These are phyloP conservation scores for Channallabes apus DNA, from an alignment of 2,797 vertebrate genomes.

Conservation along the genomic window DNA sequence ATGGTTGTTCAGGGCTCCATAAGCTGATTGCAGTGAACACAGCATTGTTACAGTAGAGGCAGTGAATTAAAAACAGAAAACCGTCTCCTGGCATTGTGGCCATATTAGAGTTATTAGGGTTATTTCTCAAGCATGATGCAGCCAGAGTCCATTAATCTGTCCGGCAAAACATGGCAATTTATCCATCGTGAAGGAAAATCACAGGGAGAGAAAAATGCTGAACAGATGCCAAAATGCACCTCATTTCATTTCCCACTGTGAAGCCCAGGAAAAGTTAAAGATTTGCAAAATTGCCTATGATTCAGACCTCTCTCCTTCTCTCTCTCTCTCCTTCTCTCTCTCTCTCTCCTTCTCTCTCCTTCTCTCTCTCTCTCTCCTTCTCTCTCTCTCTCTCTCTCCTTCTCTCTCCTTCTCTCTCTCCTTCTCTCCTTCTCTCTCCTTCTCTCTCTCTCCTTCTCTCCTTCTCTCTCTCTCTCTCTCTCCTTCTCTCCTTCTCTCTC, in stretches of 20 bases:
- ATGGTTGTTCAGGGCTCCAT: background rate
- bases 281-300: background rate
- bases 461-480: too few species aligned
- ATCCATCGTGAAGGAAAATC: slow-evolving; percentile 2
- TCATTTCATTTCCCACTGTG: background rate
- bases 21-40: background rate
- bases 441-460: too few species aligned
- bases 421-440: too few species aligned
- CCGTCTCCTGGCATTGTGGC: background rate
- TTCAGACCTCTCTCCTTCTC: background rate
- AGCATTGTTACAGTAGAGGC: background rate
- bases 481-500: too few species aligned
- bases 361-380: too few species aligned
- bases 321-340: background rate
- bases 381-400: too few species aligned
- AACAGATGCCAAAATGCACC: background rate
- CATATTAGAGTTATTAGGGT: background rate
- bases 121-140: background rate
- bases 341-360: too few species aligned
- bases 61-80: background rate
- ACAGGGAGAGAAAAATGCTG: background rate
- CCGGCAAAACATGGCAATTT: background rate
- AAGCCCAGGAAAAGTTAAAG: background rate
- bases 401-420: too few species aligned
- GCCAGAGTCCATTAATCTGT: background rate